Base-by-base conservation (phyloP, 2,113 vertebrate genomes). In the Onychostoma macrolepis region DNA sequence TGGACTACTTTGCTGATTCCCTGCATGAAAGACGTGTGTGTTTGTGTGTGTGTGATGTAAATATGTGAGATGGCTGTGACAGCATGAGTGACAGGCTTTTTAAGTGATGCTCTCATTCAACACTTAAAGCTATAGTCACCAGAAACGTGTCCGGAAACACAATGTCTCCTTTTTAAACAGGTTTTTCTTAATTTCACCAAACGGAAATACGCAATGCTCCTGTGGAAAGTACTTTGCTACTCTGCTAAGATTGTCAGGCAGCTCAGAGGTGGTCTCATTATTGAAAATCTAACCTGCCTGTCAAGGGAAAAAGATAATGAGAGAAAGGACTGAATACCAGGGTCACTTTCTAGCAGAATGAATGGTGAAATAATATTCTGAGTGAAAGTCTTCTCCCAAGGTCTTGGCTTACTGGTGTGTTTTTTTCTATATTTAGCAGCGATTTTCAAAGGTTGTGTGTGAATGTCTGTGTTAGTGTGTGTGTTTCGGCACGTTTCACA, bases 351-450 rank as follows among this genome's bases (percentile, higher is more conserved):
- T n/a, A 38, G 69, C 74, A 26, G 19, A 56, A 71, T 81, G 71
- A 82, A 77, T 88, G 72, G 28, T 82, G 74, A 53, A 76, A 56
- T 74, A 15, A 69, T 58, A 45, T 83, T 75, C 17, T 67, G 26
- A 50, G 8, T 81, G n/a, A 82, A 76, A 65, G 75, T 80, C 67
- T 33, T 71, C 69, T 74, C 38, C 53, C 45, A 69, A 82, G 67
- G 78, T 75, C 79, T 48, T 76, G 77, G 83, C 50, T 80, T 71
- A 80, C 76, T 82, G 67, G 53, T 61, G 56, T 48, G 36, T 63
- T 69, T 17, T 11, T 75, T 76, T 76, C 84, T 88, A 86, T 83
- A 83, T 88, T 88, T 83, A 86, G 84, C 58, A n/a, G 28, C 2
- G 50, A 83, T 86, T 85, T 77, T 67, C 83, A 38, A 43, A 81